A percentile compares a stretch with the other conserved stretches of the same genome.
phyloP scores from a whole-genome alignment of 2,797 vertebrate genomes.

The Nothura maculosa region DNA sequence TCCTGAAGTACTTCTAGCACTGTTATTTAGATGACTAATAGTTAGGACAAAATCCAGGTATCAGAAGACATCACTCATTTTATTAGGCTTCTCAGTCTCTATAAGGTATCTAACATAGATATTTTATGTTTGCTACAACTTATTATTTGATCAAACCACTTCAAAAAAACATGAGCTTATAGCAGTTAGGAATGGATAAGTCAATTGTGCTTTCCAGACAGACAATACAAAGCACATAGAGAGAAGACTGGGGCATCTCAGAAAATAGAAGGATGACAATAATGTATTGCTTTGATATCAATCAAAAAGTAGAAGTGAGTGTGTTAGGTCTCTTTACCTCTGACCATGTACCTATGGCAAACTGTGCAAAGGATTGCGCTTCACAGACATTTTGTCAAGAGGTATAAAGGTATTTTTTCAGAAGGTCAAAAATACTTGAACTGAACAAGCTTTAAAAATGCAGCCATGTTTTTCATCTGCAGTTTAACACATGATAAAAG shows the following conservation, averaged over 20 bases:
- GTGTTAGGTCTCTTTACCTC: not conserved
- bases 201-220: not conserved
- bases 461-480: constrained; percentile 36
- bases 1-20: not conserved
- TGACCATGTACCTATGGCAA: not conserved
- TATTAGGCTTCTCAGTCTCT: not conserved
- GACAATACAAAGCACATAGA: not conserved
- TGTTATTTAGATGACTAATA: not conserved
- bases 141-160: not conserved
- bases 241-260: not conserved
- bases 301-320: not conserved
- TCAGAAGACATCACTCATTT: not conserved
- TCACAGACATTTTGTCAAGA: not conserved
- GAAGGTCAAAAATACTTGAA: not conserved
- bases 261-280: not conserved
- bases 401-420: not conserved
- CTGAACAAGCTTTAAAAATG: constrained; percentile 1
- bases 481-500: constrained; percentile 38
- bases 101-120: not conserved
- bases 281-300: not conserved
- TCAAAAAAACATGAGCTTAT: not conserved
- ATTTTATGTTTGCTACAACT: not conserved
- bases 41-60: not conserved
- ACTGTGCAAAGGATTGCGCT: not conserved
- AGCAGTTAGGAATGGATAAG: not conserved